Conservation (phyloP, 2,888 invertebrate species). For the Drosophila nr. perissopoda region DNA sequence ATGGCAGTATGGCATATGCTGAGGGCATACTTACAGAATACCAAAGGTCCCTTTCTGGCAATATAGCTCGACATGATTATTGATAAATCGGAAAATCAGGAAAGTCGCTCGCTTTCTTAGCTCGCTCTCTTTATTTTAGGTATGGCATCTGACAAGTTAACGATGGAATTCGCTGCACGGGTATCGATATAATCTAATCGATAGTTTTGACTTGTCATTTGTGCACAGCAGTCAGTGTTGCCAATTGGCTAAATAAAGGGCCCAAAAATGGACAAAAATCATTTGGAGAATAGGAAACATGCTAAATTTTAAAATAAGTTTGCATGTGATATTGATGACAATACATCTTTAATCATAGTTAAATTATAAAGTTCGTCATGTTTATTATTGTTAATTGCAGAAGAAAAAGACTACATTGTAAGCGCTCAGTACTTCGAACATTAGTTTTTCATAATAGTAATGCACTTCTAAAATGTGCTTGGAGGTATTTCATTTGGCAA, state of each 20-base stretch:
- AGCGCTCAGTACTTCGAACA: background rate
- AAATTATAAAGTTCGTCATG: background rate
- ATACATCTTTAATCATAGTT: background rate
- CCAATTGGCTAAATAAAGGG: background rate
- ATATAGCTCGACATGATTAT: conserved; percentile 82
- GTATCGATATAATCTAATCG: conserved; percentile 41
- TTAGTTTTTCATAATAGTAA: background rate
- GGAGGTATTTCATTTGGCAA: background rate
- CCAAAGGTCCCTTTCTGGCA: conserved; percentile 82
- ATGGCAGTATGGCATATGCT: background rate
- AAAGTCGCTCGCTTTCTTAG: conserved; percentile 33
- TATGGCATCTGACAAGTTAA: conserved; percentile 59
- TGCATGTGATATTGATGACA: background rate
- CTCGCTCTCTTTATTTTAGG: conserved; percentile 53
- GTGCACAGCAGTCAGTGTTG: conserved; percentile 1
- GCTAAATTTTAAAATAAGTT: background rate
- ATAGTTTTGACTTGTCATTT: background rate
- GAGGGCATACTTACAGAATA: conserved; percentile 82
- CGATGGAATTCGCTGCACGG: conserved; percentile 29
- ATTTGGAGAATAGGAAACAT: background rate
- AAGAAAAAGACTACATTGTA: background rate
- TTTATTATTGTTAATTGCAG: background rate
- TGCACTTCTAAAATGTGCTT: background rate
- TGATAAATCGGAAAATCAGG: conserved; percentile 44
- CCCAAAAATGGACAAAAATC: background rate